Base-by-base conservation (phyloP, 1,140 invertebrate species). In the Anadara kagoshimensis region DNA sequence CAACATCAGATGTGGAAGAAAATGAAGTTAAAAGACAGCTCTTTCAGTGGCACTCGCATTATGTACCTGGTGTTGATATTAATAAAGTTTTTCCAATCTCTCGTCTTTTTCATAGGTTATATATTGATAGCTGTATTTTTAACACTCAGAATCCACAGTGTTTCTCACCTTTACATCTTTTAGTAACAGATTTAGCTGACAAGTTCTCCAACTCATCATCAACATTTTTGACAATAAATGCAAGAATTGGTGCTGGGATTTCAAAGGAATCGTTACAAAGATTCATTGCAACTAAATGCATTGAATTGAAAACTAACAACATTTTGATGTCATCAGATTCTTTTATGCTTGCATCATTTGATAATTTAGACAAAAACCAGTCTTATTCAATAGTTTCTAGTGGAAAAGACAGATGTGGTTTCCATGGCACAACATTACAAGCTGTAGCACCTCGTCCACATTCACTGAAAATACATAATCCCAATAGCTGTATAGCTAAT, bases 331-430 rank as follows among this genome's bases (percentile, higher is more conserved):
- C 41, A 22, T 47, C 59, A 10, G 45, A 47, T 7, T 44, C 41
- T 45, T 61, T 61, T 44, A 45, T 29, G 43, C 41, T 61, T 61
- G 58, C 58, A 44, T 61, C 58, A 0, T 61, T 61, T 61, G 58
- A 61, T 29, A 61, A 61, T 45, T 22, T 61, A 11, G 58, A 61
- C 44, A 61, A 61, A 61, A 44, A 61, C 20, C 36, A 45, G 22
- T 36, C 12, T 18, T 61, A 61, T 44, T 24, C 20, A 26, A 49
- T 43, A 49, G 61, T 63, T 45, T 43, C 8, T 16, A n/a, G 7
- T 16, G 61, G 61, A 26, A 49, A 22, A 63, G 22, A 63, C n/a
- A 63, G 22, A 47, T 47, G 22, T 49, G 45, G 44, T 47, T 63
- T 63, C n/a, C 61, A 63, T 63, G 43, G 45, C 14, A 63, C 61